Evolutionary conservation across 2,888 invertebrate genomes (phyloP).

Genomic region (Mactromeris polynyma): DNA sequence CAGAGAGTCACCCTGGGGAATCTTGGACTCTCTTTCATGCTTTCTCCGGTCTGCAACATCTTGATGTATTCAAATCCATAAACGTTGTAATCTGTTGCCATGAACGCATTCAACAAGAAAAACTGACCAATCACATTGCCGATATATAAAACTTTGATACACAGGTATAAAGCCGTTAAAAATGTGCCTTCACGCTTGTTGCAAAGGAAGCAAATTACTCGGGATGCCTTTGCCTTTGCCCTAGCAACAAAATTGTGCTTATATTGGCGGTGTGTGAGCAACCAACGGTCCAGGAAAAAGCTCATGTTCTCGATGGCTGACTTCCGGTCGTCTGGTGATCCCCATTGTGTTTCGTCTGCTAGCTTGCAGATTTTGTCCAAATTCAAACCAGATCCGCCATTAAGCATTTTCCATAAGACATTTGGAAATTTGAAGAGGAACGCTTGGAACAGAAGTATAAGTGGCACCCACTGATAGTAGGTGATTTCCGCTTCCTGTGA

Average conservation of each 20-base stretch:
- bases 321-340: slow-evolving; percentile 80
- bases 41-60: slow-evolving; percentile 64
- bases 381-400: slow-evolving; percentile 81
- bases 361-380: slow-evolving; percentile 79
- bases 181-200: slow-evolving; percentile 83
- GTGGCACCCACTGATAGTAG: slow-evolving; percentile 84
- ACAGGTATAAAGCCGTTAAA: slow-evolving; percentile 81
- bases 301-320: slow-evolving; percentile 81
- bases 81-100: slow-evolving; percentile 82
- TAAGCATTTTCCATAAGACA: slow-evolving; percentile 81
- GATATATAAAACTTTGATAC: slow-evolving; percentile 79
- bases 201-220: slow-evolving; percentile 80
- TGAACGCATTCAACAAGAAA: slow-evolving; percentile 83
- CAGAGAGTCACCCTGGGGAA: slow-evolving; percentile 82
- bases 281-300: slow-evolving; percentile 82
- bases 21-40: slow-evolving; percentile 73
- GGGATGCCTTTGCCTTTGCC: slow-evolving; percentile 76
- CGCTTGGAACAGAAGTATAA: slow-evolving; percentile 82
- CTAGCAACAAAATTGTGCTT: slow-evolving; percentile 79
- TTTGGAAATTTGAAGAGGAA: slow-evolving; percentile 84
- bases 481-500: slow-evolving; percentile 79
- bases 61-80: slow-evolving; percentile 81
- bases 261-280: slow-evolving; percentile 80
- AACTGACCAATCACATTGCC: slow-evolving; percentile 83
- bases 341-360: slow-evolving; percentile 81